A percentile compares a stretch with the other conserved stretches of the same genome.
Conservation (phyloP, 2,888 invertebrate species). For the Mythimna ferrago region DNA sequence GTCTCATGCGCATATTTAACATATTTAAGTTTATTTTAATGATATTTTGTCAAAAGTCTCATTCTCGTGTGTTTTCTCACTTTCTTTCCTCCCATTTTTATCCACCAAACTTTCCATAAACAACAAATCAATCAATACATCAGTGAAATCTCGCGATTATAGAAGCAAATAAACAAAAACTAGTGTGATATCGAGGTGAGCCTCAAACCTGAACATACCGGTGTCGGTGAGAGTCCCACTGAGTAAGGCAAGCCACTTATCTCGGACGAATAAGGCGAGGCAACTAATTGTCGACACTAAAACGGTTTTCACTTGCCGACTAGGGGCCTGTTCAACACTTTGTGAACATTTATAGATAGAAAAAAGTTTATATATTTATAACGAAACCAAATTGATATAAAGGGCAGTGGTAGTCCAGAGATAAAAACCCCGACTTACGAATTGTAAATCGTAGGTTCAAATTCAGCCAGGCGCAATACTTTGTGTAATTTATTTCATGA, state of each 20-base stretch:
- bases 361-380: background rate
- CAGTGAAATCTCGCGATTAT: slow-evolving; percentile 57
- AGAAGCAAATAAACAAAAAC: slow-evolving; percentile 63
- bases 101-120: slow-evolving; percentile 18
- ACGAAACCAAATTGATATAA: too few species aligned
- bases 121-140: slow-evolving; percentile 14
- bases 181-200: slow-evolving; percentile 50
- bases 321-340: slow-evolving; percentile 16
- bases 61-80: background rate
- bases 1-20: too few species aligned
- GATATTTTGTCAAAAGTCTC: too few species aligned
- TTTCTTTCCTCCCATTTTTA: background rate
- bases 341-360: background rate
- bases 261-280: slow-evolving; percentile 65
- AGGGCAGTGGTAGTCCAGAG: too few species aligned
- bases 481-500: too few species aligned
- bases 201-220: slow-evolving; percentile 51
- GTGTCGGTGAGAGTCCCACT: slow-evolving; percentile 59
- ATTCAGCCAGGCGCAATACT: too few species aligned
- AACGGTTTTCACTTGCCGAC: slow-evolving; percentile 66
- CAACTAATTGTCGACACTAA: slow-evolving; percentile 67
- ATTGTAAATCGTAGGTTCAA: too few species aligned
- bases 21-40: too few species aligned
- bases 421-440: too few species aligned
- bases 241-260: slow-evolving; percentile 68